Evolutionary conservation across 2,888 invertebrate genomes (phyloP).

Genomic region (Petrolisthes manimaculis): DNA sequence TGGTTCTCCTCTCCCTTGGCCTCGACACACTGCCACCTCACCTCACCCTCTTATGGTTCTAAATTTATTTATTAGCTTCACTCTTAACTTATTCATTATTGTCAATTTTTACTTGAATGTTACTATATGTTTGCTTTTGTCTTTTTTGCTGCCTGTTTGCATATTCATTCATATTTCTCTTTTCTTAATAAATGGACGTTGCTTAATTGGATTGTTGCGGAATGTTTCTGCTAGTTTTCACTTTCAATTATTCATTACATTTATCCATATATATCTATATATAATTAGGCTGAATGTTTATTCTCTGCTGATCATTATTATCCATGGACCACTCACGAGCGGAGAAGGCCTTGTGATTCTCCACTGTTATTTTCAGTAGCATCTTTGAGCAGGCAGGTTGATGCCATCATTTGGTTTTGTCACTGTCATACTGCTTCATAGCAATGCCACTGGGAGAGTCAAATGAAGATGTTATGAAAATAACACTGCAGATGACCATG

Average conservation of each 20-base stretch:
- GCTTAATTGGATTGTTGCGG: conserved; percentile 66
- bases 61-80: conserved; percentile 57
- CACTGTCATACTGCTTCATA: conserved; percentile 60
- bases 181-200: conserved; percentile 59
- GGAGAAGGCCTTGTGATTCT: conserved; percentile 48
- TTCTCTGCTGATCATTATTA: conserved; percentile 65
- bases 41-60: conserved; percentile 32
- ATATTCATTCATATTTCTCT: conserved; percentile 59
- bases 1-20: conserved; percentile 10
- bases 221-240: conserved; percentile 61
- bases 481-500: conserved; percentile 65
- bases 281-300: conserved; percentile 59
- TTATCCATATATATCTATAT: conserved; percentile 66
- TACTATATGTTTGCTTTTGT: conserved; percentile 62
- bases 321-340: conserved; percentile 49
- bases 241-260: conserved; percentile 66
- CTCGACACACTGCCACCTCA: conserved; percentile 14
- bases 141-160: conserved; percentile 62
- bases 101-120: conserved; percentile 61
- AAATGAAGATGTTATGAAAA: conserved; percentile 66
- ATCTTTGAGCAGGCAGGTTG: conserved; percentile 63
- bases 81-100: conserved; percentile 61
- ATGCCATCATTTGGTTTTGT: conserved; percentile 64
- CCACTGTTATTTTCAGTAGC: conserved; percentile 66
- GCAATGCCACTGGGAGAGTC: conserved; percentile 64